phyloP scores from a whole-genome alignment of 2,888 invertebrate species.

The Torymus texanus region DNA sequence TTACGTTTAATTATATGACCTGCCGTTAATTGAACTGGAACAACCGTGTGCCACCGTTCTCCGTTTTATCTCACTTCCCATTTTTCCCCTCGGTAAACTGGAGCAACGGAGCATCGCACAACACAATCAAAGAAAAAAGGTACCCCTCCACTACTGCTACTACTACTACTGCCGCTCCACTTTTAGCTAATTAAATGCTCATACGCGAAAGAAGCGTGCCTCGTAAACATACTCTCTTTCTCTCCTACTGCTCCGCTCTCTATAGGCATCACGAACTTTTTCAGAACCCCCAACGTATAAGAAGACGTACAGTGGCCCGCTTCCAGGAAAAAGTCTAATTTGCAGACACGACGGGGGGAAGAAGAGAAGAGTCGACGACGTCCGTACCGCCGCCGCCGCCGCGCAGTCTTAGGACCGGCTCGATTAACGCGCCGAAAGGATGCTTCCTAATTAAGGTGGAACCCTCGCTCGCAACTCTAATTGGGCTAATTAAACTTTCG shows the following conservation, averaged over 20 bases:
- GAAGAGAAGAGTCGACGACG: too few species aligned
- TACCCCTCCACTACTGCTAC: background rate
- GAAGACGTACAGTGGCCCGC: background rate
- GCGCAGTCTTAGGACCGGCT: slow-evolving; percentile 2
- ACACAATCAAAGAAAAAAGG: background rate
- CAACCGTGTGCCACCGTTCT: too few species aligned
- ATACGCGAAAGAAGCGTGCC: too few species aligned
- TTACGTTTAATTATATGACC: too few species aligned
- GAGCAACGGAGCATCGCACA: background rate
- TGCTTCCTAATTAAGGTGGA: slow-evolving; percentile 54
- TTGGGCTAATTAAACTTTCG: slow-evolving; percentile 60
- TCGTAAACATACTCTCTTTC: too few species aligned
- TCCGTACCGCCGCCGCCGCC: too few species aligned
- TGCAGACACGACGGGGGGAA: background rate
- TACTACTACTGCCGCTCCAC: background rate
- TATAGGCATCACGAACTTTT: background rate
- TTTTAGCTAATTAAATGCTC: slow-evolving; percentile 24
- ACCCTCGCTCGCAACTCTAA: slow-evolving; percentile 40
- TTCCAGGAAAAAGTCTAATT: slow-evolving; percentile 16
- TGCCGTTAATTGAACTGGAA: too few species aligned
- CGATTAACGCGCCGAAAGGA: slow-evolving; percentile 44
- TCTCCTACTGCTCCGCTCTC: too few species aligned
- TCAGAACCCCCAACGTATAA: background rate
- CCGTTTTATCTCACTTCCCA: too few species aligned
- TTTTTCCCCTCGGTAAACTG: background rate